Evolutionary conservation across 2,797 vertebrate genomes (phyloP).

Genomic region (Girardinus metallicus): DNA sequence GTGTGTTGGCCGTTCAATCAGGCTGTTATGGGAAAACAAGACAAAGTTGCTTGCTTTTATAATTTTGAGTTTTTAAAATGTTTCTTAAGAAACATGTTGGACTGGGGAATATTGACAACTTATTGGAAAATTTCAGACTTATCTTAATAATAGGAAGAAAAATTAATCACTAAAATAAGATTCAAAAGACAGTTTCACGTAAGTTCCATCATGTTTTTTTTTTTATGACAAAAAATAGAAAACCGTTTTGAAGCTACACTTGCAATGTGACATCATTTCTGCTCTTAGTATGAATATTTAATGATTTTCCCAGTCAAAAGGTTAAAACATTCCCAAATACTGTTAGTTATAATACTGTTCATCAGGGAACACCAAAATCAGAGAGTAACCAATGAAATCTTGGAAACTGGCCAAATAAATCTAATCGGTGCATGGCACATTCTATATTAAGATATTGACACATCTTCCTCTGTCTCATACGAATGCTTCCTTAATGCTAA

Average conservation of each 20-base stretch:
- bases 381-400: not conserved
- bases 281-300: not conserved
- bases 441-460: conserved; percentile 59
- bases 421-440: not conserved
- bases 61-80: not conserved
- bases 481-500: conserved; percentile 51
- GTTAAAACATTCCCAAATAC: not conserved
- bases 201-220: not conserved
- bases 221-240: not conserved
- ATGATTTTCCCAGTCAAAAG: not conserved
- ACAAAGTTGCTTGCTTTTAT: not conserved
- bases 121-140: not conserved
- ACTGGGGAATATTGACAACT: not conserved
- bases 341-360: not conserved
- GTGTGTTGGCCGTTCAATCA: not conserved
- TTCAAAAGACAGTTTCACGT: not conserved
- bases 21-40: not conserved
- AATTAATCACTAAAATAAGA: not conserved
- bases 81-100: not conserved
- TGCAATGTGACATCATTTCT: not conserved
- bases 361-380: not conserved
- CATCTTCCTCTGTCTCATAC: conserved; percentile 48
- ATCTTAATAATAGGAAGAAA: not conserved
- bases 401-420: not conserved
- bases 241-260: not conserved